These are phyloP conservation scores for Pentalonia nigronervosa DNA, from an alignment of 1,140 invertebrate genomes.

Conservation along the genomic window DNA sequence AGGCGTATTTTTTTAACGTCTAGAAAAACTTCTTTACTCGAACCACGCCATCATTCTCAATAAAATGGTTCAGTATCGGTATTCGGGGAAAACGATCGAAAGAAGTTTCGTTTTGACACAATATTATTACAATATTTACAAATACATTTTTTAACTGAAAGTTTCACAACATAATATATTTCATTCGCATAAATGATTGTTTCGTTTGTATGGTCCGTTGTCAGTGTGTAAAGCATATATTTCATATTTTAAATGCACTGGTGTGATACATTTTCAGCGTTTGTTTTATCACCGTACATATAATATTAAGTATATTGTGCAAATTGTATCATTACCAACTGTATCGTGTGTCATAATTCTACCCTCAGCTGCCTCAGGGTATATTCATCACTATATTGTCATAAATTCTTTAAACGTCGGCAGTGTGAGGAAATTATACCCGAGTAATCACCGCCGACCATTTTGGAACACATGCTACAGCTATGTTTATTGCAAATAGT, in stretches of 20 bases:
- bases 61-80: background rate
- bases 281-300: background rate
- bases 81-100: background rate
- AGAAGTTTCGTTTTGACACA: background rate
- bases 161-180: background rate
- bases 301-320: background rate
- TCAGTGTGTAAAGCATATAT: background rate
- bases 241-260: background rate
- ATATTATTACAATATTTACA: background rate
- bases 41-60: background rate
- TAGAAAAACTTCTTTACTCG: background rate
- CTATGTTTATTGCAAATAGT: background rate
- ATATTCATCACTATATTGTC: slow-evolving; percentile 7
- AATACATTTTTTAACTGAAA: background rate
- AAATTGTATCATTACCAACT: slow-evolving; percentile 7
- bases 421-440: background rate
- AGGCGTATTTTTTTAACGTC: background rate
- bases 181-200: too few species aligned
- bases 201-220: background rate
- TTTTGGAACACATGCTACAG: slow-evolving; percentile 1
- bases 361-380: too few species aligned
- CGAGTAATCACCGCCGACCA: background rate
- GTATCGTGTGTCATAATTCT: background rate
- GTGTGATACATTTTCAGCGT: background rate
- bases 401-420: background rate